Conservation (phyloP, 2,797 vertebrate species). For the Oryzias sinensis region DNA sequence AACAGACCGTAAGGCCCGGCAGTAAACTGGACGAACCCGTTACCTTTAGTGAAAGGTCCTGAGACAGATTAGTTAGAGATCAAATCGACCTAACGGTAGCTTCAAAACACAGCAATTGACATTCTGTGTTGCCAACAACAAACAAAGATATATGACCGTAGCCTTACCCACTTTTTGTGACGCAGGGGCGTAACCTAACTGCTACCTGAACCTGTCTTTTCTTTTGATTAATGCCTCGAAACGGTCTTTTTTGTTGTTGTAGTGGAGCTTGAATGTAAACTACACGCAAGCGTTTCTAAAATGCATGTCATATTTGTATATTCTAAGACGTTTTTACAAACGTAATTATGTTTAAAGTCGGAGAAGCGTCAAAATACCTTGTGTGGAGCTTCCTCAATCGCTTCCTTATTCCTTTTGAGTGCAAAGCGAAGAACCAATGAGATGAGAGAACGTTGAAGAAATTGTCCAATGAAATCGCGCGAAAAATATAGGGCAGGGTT, state of each 20-base stretch:
- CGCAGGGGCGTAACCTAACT: conserved; percentile 67
- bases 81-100: not conserved
- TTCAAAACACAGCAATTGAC: too few species aligned
- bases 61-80: not conserved
- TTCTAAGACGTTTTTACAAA: conserved; percentile 5
- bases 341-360: conserved; percentile 17
- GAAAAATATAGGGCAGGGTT: conserved; percentile 28
- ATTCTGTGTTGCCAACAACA: not conserved
- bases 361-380: conserved; percentile 38
- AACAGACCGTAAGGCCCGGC: conserved; percentile 23
- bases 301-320: conserved; percentile 3
- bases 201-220: conserved; percentile 52
- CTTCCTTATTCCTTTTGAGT: conserved; percentile 61
- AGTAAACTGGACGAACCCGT: conserved; percentile 23
- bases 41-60: conserved; percentile 9
- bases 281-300: not conserved
- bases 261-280: too few species aligned
- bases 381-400: conserved; percentile 66
- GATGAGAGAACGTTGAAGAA: rapidly evolving
- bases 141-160: not conserved
- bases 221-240: too few species aligned
- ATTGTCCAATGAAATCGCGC: conserved; percentile 42
- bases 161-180: conserved; percentile 33
- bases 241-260: too few species aligned
- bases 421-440: conserved; percentile 49